These are phyloP conservation scores for Burhinus oedicnemus DNA, from an alignment of 2,113 vertebrate species.

Conservation along the genomic window DNA sequence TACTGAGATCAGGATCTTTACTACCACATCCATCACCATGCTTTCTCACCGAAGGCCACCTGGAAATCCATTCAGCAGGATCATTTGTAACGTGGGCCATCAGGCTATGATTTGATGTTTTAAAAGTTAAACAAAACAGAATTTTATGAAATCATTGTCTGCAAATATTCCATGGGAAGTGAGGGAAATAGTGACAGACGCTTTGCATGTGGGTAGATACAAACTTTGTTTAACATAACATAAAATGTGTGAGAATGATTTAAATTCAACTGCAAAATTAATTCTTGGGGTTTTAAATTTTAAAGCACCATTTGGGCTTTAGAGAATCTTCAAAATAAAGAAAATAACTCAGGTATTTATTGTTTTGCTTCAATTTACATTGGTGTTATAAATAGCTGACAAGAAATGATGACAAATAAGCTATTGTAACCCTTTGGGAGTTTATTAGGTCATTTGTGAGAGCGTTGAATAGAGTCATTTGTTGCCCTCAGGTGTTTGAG, in stretches of 20 bases:
- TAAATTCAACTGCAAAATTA: background rate
- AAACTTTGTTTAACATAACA: background rate
- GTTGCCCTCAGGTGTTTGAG: conserved; percentile 66
- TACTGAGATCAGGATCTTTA: background rate
- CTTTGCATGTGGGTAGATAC: background rate
- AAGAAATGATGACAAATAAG: conserved; percentile 55
- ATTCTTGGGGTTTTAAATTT: background rate
- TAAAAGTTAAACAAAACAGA: background rate
- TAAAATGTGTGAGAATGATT: background rate
- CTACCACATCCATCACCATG: too few species aligned
- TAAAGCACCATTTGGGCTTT: background rate
- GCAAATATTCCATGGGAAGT: background rate
- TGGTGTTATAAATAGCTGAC: conserved; percentile 18
- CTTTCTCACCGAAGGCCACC: background rate
- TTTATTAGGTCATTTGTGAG: conserved; percentile 57
- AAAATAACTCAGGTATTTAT: conserved; percentile 33
- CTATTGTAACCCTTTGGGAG: conserved; percentile 34
- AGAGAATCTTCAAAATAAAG: conserved; percentile 3
- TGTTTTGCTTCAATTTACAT: conserved; percentile 4
- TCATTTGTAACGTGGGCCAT: background rate
- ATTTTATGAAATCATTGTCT: background rate
- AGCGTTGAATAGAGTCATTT: conserved; percentile 40
- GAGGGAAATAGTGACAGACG: background rate
- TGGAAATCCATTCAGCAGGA: background rate
- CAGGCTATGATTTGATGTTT: background rate